phyloP scores from a whole-genome alignment of 2,797 vertebrate species.

The Eremophila alpestris region DNA sequence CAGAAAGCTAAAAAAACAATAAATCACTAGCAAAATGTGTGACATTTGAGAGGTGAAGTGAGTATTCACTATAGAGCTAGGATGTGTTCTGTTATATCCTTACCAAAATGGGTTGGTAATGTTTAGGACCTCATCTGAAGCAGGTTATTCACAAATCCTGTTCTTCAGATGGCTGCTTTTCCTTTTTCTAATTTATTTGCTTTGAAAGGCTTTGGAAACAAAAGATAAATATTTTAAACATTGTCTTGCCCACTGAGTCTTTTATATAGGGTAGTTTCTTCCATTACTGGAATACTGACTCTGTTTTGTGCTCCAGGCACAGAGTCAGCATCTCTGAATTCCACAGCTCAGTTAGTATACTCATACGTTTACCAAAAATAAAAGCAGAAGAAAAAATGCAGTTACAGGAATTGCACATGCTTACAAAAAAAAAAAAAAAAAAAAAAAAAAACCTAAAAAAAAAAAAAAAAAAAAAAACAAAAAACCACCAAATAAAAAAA shows the following conservation, averaged over 20 bases:
- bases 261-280: conserved; percentile 16
- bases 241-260: not conserved
- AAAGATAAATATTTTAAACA: not conserved
- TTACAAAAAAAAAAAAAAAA: not conserved
- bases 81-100: not conserved
- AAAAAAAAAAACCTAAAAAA: not conserved
- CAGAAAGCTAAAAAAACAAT: not conserved
- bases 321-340: conserved; percentile 32
- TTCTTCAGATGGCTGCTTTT: not conserved
- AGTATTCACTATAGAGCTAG: not conserved
- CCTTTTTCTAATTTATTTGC: conserved; percentile 1
- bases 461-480: not conserved
- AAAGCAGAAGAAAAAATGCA: not conserved
- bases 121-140: not conserved
- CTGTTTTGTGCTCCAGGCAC: not conserved
- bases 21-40: not conserved
- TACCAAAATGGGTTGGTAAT: not conserved
- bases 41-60: not conserved
- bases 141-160: not conserved
- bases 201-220: conserved; percentile 27
- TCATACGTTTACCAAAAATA: conserved; percentile 21
- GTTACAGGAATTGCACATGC: not conserved
- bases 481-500: too few relatives aligned
- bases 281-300: not conserved
- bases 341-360: conserved; percentile 44